phyloP scores from a whole-genome alignment of 2,113 vertebrate species.

The Centrocercus urophasianus region DNA sequence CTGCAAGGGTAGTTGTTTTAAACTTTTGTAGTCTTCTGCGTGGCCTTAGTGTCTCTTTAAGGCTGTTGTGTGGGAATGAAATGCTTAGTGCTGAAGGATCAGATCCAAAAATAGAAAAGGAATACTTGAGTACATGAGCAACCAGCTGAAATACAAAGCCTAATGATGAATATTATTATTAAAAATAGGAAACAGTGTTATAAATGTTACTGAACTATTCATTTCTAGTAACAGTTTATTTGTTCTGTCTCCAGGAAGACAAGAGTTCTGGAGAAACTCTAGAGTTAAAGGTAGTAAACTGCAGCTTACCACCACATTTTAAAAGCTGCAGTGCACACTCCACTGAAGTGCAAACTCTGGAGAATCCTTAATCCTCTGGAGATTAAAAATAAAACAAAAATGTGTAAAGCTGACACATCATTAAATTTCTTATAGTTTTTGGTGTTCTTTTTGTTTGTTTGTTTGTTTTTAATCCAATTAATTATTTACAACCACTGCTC shows the following conservation, averaged over 20 bases:
- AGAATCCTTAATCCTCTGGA: background rate
- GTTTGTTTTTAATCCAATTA: background rate
- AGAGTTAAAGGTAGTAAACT: background rate
- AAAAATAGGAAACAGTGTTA: constrained; percentile 45
- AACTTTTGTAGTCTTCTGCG: background rate
- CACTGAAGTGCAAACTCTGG: background rate
- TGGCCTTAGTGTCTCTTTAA: constrained; percentile 45
- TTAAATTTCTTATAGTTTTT: background rate
- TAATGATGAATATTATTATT: constrained; percentile 28
- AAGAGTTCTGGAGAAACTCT: background rate
- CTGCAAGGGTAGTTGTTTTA: background rate
- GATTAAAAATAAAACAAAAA: background rate
- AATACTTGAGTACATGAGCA: constrained; percentile 47
- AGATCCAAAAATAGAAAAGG: constrained; percentile 64
- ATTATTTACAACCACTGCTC: background rate
- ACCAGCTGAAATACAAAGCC: constrained; percentile 23
- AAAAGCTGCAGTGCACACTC: background rate
- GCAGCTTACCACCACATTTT: background rate
- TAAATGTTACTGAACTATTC: background rate
- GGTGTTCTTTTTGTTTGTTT: background rate
- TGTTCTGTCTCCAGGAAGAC: background rate
- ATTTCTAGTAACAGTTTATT: constrained; percentile 4
- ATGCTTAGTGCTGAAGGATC: constrained; percentile 45
- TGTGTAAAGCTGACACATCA: background rate
- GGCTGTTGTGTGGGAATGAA: constrained; percentile 59